Evolutionary conservation across 2,888 invertebrate genomes (phyloP).

Genomic region (Amiota mariae): DNA sequence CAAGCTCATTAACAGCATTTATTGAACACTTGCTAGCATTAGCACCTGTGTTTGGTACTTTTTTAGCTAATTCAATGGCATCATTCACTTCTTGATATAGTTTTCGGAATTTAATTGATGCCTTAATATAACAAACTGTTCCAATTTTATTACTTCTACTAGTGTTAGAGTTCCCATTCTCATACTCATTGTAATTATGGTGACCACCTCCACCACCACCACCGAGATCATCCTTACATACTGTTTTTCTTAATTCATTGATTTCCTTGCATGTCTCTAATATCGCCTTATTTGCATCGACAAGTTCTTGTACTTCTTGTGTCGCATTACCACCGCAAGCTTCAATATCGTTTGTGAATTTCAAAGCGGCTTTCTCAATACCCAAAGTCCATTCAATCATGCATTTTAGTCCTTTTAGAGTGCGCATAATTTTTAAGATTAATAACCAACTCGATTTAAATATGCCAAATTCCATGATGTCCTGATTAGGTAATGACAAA

Average conservation of each 20-base stretch:
- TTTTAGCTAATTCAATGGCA: not conserved
- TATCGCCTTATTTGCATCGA: not conserved
- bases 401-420: not conserved
- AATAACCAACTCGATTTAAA: not conserved
- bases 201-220: not conserved
- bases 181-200: too few species aligned
- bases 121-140: not conserved
- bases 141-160: too few species aligned
- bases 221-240: not conserved
- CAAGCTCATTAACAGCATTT: not conserved
- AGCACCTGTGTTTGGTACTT: not conserved
- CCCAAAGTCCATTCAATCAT: not conserved
- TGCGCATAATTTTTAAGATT: not conserved
- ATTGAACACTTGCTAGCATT: constrained; percentile 1
- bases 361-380: not conserved
- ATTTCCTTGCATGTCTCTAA: not conserved
- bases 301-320: not conserved
- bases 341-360: not conserved
- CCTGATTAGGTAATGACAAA: too few species aligned
- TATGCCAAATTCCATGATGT: not conserved
- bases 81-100: not conserved
- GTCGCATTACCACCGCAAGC: not conserved
- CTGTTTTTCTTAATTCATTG: not conserved
- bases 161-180: too few species aligned
- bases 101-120: not conserved